These are phyloP conservation scores for Trachythela sp. DNA, from an alignment of 64 coral and sea anemone genomes.

Conservation along the genomic window DNA sequence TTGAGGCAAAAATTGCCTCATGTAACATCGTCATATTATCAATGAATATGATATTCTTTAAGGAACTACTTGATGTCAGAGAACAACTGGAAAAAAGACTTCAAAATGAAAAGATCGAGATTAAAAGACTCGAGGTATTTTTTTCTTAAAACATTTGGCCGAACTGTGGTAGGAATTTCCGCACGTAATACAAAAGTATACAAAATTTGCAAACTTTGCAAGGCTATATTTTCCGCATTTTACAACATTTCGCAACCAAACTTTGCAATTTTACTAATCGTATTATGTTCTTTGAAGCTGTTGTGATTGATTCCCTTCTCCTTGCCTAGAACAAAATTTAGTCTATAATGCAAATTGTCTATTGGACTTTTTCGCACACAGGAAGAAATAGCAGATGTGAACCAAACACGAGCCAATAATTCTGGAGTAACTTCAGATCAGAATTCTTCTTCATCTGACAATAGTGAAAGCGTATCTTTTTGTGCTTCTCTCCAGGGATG, in stretches of 20 bases:
- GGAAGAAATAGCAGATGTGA: neutral
- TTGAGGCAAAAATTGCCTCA: no score
- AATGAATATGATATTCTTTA: neutral
- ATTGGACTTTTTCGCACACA: neutral
- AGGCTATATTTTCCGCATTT: no score
- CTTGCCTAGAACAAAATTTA: no score
- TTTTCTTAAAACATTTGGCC: neutral
- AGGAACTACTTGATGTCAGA: neutral
- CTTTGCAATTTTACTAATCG: no score
- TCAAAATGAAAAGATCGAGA: constrained; percentile 16
- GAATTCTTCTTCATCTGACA: neutral
- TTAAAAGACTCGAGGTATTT: neutral
- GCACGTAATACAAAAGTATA: no score
- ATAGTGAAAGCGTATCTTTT: constrained; percentile 19
- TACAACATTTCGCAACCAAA: no score
- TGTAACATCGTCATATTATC: no score
- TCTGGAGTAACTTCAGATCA: neutral
- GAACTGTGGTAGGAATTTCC: no score
- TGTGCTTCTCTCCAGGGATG: neutral
- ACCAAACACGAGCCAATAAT: neutral
- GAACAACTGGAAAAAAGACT: constrained; percentile 4
- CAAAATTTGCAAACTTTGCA: no score
- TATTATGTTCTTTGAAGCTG: no score
- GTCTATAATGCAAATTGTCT: no score
- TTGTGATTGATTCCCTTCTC: no score